These are phyloP conservation scores for Cydia strobilella DNA, from an alignment of 1,140 invertebrate species.

Conservation along the genomic window DNA sequence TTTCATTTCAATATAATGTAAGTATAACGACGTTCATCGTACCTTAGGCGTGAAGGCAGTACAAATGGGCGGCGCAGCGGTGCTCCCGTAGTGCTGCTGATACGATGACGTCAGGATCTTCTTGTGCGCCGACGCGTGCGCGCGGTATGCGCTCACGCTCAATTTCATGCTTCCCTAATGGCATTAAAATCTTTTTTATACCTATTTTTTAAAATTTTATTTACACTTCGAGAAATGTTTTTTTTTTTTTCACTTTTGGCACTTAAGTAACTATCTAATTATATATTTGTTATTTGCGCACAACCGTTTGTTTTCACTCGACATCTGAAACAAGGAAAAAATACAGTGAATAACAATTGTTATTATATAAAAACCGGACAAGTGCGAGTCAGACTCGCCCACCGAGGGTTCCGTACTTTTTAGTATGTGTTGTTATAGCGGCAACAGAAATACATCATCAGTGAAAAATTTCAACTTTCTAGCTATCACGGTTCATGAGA, in stretches of 20 bases:
- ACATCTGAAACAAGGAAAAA: conserved; percentile 17
- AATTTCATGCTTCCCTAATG: conserved; percentile 84
- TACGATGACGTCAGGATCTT: conserved; percentile 89
- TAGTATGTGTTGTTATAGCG: no score
- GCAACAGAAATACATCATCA: no score
- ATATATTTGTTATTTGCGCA: neutral
- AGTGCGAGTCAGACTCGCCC: no score
- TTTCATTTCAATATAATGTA: no score
- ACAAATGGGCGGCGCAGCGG: conserved; percentile 83
- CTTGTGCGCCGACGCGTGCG: conserved; percentile 90
- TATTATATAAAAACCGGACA: neutral
- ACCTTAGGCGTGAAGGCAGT: conserved; percentile 77
- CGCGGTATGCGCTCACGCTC: conserved; percentile 90
- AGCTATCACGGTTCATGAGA: no score
- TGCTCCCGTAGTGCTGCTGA: conserved; percentile 89
- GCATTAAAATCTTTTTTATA: neutral
- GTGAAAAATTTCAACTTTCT: no score
- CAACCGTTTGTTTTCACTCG: conserved; percentile 5
- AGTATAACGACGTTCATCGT: conserved; percentile 34
- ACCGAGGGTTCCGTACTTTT: no score
- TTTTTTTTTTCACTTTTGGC: neutral
- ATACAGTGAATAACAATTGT: neutral
- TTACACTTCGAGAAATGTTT: neutral
- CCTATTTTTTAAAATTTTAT: neutral
- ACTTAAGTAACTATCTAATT: conserved; percentile 3